These are phyloP conservation scores for Saccopteryx leptura DNA, from an alignment of 2,113 vertebrate genomes.

Conservation along the genomic window DNA sequence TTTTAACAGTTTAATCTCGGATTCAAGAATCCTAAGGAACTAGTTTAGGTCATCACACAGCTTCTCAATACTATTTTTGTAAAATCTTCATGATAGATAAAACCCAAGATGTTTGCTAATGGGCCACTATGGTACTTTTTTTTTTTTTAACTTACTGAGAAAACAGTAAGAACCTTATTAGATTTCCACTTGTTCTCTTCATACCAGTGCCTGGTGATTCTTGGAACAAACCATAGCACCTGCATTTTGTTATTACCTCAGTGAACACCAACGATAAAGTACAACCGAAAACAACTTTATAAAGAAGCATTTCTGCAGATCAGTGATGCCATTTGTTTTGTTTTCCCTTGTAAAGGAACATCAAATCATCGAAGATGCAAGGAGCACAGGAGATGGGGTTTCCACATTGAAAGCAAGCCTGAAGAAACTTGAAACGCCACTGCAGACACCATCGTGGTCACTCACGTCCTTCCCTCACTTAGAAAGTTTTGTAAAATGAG, in stretches of 20 bases:
- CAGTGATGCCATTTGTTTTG: neutral
- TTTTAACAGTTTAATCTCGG: neutral
- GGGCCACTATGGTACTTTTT: neutral
- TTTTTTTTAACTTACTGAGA: neutral
- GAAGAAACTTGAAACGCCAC: fast-evolving
- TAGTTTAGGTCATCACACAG: neutral
- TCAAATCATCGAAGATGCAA: too few relatives aligned
- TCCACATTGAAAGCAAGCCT: fast-evolving
- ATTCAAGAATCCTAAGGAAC: neutral
- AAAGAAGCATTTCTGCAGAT: neutral
- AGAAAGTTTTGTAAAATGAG: neutral
- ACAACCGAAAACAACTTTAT: neutral
- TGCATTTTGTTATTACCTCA: neutral
- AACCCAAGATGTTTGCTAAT: neutral
- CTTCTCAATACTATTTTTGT: neutral
- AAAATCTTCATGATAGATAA: neutral
- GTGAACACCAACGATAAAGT: neutral
- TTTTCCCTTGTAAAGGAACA: neutral
- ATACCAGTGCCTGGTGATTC: neutral
- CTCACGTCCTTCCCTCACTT: neutral
- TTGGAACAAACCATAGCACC: too few relatives aligned
- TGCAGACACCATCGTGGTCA: fast-evolving
- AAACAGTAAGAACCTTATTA: neutral
- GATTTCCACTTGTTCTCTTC: neutral
- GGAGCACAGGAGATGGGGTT: fast-evolving